A percentile compares a stretch with the other conserved stretches of the same genome.
Conservation (phyloP, 2,888 invertebrate genomes). For the Lasius platythorax region DNA sequence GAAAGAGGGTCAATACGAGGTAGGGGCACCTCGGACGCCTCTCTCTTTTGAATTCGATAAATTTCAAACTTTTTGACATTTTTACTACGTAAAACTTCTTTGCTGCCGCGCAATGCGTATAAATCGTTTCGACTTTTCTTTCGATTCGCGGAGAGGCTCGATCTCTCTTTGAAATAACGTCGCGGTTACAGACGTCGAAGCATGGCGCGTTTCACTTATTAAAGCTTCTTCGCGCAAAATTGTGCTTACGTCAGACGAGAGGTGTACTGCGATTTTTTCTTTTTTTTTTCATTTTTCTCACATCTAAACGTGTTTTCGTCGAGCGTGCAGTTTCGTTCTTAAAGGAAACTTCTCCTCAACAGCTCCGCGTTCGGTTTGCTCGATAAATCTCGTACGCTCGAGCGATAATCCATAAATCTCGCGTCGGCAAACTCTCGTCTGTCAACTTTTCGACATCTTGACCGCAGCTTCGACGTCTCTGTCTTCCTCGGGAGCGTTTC, state of each 20-base stretch:
- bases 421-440: slow-evolving; percentile 31
- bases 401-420: slow-evolving; percentile 50
- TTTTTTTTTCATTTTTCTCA: too few relatives aligned
- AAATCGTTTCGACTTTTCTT: slow-evolving; percentile 20
- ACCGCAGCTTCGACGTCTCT: slow-evolving; percentile 45
- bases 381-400: slow-evolving; percentile 38
- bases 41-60: slow-evolving; percentile 30
- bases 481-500: slow-evolving; percentile 14
- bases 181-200: not conserved
- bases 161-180: not conserved
- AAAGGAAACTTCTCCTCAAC: slow-evolving; percentile 39
- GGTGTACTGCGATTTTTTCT: too few relatives aligned
- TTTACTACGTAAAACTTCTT: slow-evolving; percentile 41
- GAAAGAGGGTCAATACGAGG: slow-evolving; percentile 19
- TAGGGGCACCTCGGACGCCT: slow-evolving; percentile 8
- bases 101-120: slow-evolving; percentile 15
- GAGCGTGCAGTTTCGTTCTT: slow-evolving; percentile 39
- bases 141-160: slow-evolving; percentile 11
- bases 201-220: not conserved
- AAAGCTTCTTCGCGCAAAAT: not conserved
- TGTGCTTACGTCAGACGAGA: slow-evolving; percentile 7
- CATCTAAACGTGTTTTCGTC: slow-evolving; percentile 39
- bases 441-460: slow-evolving; percentile 54
- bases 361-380: slow-evolving; percentile 15
- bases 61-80: slow-evolving; percentile 47